Evolutionary conservation across 2,113 vertebrate genomes (phyloP), one percentile per base, ranked within the genome.

Genomic region (Pholis gunnellus): DNA sequence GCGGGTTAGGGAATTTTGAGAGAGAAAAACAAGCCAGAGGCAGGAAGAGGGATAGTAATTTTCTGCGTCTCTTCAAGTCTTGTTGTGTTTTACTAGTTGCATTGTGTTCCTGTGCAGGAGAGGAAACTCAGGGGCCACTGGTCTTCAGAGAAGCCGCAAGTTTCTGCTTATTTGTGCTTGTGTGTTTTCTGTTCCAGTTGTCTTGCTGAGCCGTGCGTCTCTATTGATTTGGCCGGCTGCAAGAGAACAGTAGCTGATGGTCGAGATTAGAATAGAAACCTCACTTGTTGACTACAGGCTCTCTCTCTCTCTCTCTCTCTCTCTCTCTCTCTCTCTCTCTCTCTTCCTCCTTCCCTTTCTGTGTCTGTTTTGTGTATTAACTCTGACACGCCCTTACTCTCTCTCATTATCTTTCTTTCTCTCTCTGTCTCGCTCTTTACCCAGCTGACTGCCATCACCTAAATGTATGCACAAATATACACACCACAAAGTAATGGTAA

Each of bases 231-330:
- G 82, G 81, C 73, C 60, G 40, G 66, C 85, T 92, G 75, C 84
- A 79, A 81, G 22, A 85, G 84, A 91, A 81, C 82, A 87, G 67
- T 71, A 64, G 79, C 79, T 84, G 78, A 90, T 93, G 75, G 74
- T 86, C 0, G 44, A 81, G 87, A 87, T 87, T 87, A 85, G 79
- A 92, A 88, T 89, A 87, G 84, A 92, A 91, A 84, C 85, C 74
- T 80, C 83, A 86, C 84, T 83, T 85, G 81, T 83, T 89, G 75
- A 57, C 78, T 81, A 27, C 44, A 83, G 36, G 6, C 75, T 29
- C 48, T 29, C 68, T 79, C 38, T n/a, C 34, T 72, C 15, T 40
- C 40, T 61, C 36, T 48, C 44, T 36, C 18, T 18, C 13, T 68
- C 14, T 80, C 6, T 50, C 34, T 69, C 38, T 68, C 50, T 72